Percentiles rank a stretch among this genome's conserved stretches.
Conservation (phyloP, 2,113 vertebrate genomes). For the Atrichornis clamosus region DNA sequence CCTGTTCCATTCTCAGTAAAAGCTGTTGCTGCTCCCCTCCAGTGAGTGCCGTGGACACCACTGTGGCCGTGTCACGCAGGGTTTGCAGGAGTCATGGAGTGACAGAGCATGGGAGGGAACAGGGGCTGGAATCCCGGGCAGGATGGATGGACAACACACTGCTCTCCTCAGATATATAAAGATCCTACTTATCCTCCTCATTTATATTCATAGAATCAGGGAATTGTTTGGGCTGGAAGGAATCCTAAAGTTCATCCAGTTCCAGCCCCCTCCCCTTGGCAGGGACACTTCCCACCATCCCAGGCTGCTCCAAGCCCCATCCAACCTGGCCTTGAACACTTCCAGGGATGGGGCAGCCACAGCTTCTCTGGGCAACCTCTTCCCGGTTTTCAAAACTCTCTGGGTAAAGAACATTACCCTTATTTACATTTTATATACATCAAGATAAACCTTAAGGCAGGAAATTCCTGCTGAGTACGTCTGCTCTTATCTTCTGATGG, state of each 20-base stretch:
- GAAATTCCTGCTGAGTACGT: not conserved
- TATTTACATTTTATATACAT: not conserved
- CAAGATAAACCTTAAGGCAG: not conserved
- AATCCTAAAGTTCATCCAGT: not conserved
- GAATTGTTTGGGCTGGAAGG: not conserved
- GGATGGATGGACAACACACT: not conserved
- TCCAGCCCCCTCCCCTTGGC: not conserved
- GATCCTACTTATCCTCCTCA: not conserved
- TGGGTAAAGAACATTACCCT: not conserved
- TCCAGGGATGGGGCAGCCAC: not conserved
- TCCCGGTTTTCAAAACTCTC: not conserved
- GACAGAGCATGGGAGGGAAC: not conserved
- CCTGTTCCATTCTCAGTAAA: not conserved
- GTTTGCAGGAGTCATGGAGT: not conserved
- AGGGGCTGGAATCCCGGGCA: not conserved
- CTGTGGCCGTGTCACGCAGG: fast-evolving
- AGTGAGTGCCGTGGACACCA: not conserved
- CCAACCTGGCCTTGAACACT: not conserved
- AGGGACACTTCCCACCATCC: not conserved
- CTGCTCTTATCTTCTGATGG: not conserved
- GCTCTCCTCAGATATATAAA: not conserved
- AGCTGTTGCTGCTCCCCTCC: not conserved
- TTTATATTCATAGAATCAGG: not conserved
- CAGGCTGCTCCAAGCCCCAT: not conserved
- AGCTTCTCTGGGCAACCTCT: not conserved